phyloP scores from a whole-genome alignment of 2,797 vertebrate species.

The Lepidocolaptes lacrymiger region DNA sequence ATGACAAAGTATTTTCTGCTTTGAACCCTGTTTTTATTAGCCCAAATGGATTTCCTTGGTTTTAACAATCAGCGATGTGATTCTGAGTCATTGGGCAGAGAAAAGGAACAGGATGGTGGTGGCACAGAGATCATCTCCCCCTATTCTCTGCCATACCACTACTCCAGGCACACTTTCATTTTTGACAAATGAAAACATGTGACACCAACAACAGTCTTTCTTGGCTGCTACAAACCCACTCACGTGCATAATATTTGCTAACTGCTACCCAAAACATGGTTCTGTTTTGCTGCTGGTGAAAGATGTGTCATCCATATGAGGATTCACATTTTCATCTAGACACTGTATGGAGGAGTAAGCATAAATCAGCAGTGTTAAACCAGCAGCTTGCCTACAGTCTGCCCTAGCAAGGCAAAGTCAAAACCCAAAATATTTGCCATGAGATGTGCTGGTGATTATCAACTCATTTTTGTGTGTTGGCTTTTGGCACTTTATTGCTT shows the following conservation, averaged over 20 bases:
- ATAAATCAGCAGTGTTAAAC: background rate
- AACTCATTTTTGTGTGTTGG: background rate
- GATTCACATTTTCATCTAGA: background rate
- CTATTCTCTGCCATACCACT: background rate
- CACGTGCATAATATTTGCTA: background rate
- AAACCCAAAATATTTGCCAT: background rate
- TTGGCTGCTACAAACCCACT: background rate
- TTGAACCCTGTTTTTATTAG: background rate
- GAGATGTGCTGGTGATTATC: conserved; percentile 55
- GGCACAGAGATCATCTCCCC: accelerated
- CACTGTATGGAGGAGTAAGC: background rate
- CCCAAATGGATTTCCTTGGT: background rate
- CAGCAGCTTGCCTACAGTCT: background rate
- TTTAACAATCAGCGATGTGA: background rate
- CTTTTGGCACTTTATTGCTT: conserved; percentile 69
- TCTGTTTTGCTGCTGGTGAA: background rate
- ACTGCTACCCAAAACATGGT: background rate
- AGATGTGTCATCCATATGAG: background rate
- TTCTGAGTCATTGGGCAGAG: background rate
- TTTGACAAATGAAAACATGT: background rate
- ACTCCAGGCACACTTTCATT: background rate
- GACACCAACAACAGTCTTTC: background rate
- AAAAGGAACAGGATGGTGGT: background rate
- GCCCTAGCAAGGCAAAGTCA: conserved; percentile 12
- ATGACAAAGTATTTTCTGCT: background rate